phyloP scores from a whole-genome alignment of 1,140 invertebrate species.

The Grapholita molesta region DNA sequence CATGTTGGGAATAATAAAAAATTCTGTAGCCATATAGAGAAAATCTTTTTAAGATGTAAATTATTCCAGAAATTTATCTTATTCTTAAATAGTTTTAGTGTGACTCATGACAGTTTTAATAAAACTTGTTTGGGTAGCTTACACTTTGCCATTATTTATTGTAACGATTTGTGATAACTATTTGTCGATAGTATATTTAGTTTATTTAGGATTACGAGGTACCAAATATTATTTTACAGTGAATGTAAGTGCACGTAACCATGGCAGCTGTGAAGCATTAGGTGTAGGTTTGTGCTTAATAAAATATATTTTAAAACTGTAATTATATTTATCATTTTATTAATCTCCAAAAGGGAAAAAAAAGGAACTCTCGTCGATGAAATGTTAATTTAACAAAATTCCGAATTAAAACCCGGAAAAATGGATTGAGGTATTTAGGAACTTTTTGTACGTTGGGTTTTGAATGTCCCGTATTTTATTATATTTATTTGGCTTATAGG shows the following conservation, averaged over 20 bases:
- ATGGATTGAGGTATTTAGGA: no score
- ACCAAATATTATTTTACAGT: not conserved
- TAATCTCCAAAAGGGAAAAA: no score
- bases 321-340: not conserved
- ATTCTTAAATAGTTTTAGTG: not conserved
- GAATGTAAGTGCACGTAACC: not conserved
- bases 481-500: no score
- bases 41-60: no score
- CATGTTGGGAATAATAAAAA: no score
- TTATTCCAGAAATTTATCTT: no score
- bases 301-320: not conserved
- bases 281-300: not conserved
- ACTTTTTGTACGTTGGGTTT: no score
- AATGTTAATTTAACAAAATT: no score
- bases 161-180: conserved; percentile 1
- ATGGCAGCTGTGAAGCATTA: not conserved
- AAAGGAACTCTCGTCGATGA: no score
- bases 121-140: not conserved
- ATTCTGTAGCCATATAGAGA: no score
- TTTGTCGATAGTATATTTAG: conserved; percentile 2
- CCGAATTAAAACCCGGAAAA: no score
- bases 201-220: conserved; percentile 8
- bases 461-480: no score
- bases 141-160: not conserved
- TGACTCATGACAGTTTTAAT: not conserved